These are phyloP conservation scores for Xylocampa areola DNA, from an alignment of 2,888 invertebrate species.

Conservation along the genomic window DNA sequence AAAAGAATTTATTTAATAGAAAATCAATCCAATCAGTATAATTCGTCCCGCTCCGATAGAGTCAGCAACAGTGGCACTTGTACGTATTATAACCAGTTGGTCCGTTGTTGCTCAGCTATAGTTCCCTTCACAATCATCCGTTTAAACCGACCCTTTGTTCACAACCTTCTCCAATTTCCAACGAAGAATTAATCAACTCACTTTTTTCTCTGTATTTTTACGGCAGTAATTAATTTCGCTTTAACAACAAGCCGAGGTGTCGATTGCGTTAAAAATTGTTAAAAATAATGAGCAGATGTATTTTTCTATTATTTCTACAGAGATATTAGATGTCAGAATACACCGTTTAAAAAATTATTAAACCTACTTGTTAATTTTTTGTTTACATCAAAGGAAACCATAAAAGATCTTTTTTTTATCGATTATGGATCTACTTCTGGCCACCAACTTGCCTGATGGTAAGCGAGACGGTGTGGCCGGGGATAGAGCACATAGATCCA, in stretches of 20 bases:
- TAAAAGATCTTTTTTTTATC: too few relatives aligned
- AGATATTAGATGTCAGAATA: conserved; percentile 70
- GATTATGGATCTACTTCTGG: too few relatives aligned
- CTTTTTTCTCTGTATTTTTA: conserved; percentile 78
- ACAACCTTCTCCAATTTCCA: conserved; percentile 85
- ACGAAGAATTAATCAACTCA: conserved; percentile 79
- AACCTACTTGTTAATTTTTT: conserved; percentile 61
- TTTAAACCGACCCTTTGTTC: conserved; percentile 73
- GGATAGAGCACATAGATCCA: too few relatives aligned
- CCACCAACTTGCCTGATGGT: too few relatives aligned
- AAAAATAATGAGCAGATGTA: conserved; percentile 78
- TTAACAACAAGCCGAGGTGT: conserved; percentile 81
- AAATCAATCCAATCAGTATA: conserved; percentile 84
- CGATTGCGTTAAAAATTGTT: conserved; percentile 79
- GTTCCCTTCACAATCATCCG: conserved; percentile 58
- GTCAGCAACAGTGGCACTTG: conserved; percentile 71
- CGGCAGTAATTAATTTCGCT: conserved; percentile 83
- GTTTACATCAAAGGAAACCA: too few relatives aligned
- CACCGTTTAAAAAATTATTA: conserved; percentile 30
- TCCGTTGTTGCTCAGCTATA: conserved; percentile 43
- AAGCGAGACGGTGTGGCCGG: too few relatives aligned
- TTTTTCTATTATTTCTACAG: conserved; percentile 69
- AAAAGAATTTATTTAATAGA: conserved; percentile 77
- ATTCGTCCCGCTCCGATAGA: conserved; percentile 79
- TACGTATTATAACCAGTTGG: conserved; percentile 46